phyloP scores from a whole-genome alignment of 2,113 vertebrate genomes.

The Pelecanus crispus region DNA sequence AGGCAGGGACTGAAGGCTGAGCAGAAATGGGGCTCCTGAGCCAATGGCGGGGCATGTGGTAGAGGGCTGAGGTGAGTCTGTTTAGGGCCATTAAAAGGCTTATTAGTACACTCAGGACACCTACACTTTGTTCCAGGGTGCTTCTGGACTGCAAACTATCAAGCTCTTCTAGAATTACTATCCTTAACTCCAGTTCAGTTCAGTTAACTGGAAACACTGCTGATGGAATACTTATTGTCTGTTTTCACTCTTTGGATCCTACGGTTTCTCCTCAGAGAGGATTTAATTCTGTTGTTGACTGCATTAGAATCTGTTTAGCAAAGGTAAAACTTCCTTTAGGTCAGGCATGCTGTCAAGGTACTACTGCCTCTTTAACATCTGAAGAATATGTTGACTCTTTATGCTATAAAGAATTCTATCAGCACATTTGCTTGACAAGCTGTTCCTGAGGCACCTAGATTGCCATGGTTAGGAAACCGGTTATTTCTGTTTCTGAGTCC shows the following conservation, averaged over 20 bases:
- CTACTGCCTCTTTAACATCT: not conserved
- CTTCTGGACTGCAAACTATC: not conserved
- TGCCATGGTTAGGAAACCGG: not conserved
- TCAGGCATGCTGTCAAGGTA: not conserved
- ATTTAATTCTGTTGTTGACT: not conserved
- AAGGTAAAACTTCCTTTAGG: not conserved
- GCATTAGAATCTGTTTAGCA: not conserved
- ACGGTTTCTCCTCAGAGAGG: not conserved
- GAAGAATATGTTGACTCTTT: not conserved
- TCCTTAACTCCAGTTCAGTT: not conserved
- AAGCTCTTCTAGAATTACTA: not conserved
- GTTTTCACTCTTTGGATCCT: not conserved
- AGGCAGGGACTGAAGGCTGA: not conserved
- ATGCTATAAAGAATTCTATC: not conserved
- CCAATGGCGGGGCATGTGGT: rapidly evolving
- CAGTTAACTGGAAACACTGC: not conserved
- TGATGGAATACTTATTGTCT: not conserved
- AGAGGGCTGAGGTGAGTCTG: not conserved
- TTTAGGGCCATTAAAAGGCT: not conserved
- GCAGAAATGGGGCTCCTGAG: not conserved
- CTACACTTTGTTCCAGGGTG: not conserved
- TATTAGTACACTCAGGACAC: not conserved
- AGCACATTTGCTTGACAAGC: not conserved
- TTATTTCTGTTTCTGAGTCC: not conserved
- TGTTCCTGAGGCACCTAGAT: not conserved